These are phyloP conservation scores for Epicampocera succincta DNA, from an alignment of 2,888 invertebrate species.

Conservation along the genomic window DNA sequence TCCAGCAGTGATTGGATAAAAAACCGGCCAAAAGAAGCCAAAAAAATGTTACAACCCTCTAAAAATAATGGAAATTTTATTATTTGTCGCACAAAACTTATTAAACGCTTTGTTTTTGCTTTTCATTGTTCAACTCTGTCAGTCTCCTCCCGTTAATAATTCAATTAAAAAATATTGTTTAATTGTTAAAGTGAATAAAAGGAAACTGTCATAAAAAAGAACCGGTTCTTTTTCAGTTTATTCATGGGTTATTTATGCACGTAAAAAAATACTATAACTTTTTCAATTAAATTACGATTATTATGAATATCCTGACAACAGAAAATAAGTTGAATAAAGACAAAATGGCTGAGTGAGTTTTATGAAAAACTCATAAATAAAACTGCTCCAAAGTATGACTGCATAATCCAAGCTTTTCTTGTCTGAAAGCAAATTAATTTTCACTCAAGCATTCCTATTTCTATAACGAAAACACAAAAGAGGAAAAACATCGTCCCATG, in stretches of 20 bases:
- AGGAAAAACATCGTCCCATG: too few relatives aligned
- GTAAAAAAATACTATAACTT: conserved; percentile 55
- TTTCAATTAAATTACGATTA: conserved; percentile 60
- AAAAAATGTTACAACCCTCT: neutral
- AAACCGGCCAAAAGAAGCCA: neutral
- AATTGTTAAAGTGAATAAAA: conserved; percentile 23
- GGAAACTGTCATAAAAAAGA: conserved; percentile 43
- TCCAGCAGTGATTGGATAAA: neutral
- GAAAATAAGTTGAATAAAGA: conserved; percentile 6
- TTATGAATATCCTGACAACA: conserved; percentile 15
- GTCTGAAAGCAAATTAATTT: conserved; percentile 7
- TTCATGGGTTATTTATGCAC: conserved; percentile 32
- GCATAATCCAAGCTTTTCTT: conserved; percentile 20
- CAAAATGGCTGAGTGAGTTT: conserved; percentile 2
- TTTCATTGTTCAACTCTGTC: conserved; percentile 4
- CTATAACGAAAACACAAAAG: too few relatives aligned
- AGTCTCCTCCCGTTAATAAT: conserved; percentile 7
- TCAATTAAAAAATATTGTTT: conserved; percentile 6
- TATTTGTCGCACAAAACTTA: neutral
- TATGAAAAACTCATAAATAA: conserved; percentile 17
- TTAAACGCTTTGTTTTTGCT: neutral
- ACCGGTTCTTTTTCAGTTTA: conserved; percentile 1
- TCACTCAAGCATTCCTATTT: neutral
- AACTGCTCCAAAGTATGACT: conserved; percentile 2
- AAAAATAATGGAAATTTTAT: neutral